Base-by-base conservation (phyloP, 2,888 invertebrate genomes). In the Mylabris sibirica region DNA sequence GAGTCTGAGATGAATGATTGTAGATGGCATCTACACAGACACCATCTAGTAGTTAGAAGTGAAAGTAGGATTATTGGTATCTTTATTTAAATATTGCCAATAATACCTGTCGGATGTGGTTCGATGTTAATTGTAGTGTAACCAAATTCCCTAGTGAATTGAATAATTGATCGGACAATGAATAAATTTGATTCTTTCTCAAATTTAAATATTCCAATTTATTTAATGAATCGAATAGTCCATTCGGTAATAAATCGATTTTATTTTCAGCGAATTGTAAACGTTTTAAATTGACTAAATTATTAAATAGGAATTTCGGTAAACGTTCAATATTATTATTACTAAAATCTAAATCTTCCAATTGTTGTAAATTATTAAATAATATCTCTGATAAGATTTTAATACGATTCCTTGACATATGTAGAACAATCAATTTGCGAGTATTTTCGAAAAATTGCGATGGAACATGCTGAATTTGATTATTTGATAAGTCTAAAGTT, bases 231-330 rank as follows among this genome's bases (percentile, higher is more conserved):
- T 87, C 86, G 74, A 90, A 89, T 65, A 89, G 85, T 60, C 87
- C 88, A 75, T 87, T 84, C 20, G 88, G 88, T 60, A 91, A 85
- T 75, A 88, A 87, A 63, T 85, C 85, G 77, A 92, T 88, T 80
- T 89, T 87, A 80, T 94, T 94, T 75, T 90, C 90, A 0, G 91
- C 90, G 12, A 93, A 80, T 78, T 92, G 91, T 61, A 94, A 84
- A 71, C 89, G 86, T 77, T 88, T 88, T 44, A 93, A 83, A 38
- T 86, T 86, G 64, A 81, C 84, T 61, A 93, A 82, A 62, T 88
- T 86, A 6, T 79, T 78, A 76, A 92, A 90, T 1, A 89, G 85
- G 63, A 86, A 86, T 59, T 87, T 87, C 69, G 89, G 88, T 60
- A 93, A 84, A 17, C 83, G 85, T 63, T 87, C 87, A 72, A 94